phyloP scores from a whole-genome alignment of 2,113 vertebrate species.

The Hippoglossus stenolepis region DNA sequence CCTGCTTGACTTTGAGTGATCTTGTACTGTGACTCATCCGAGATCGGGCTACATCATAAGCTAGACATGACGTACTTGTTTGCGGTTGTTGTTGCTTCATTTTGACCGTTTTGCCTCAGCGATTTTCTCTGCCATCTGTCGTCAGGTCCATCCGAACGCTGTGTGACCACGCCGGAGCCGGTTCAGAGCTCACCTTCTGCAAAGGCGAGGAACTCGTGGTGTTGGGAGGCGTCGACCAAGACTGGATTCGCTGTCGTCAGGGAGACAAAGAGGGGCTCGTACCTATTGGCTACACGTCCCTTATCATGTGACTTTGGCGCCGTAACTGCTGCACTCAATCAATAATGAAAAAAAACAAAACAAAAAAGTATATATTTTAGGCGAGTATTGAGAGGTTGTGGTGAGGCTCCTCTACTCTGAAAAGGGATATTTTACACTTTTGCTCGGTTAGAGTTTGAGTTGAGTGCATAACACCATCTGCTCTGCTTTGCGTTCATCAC shows the following conservation, averaged over 20 bases:
- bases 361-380: slow-evolving; percentile 61
- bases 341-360: slow-evolving; percentile 38
- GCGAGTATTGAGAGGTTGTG: slow-evolving; percentile 58
- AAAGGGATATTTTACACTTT: slow-evolving; percentile 67
- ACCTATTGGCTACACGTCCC: slow-evolving; percentile 93
- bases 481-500: slow-evolving; percentile 50
- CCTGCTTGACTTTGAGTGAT: slow-evolving; percentile 2
- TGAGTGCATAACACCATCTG: slow-evolving; percentile 68
- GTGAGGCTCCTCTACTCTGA: slow-evolving; percentile 61
- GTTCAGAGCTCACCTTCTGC: slow-evolving; percentile 86
- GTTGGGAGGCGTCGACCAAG: slow-evolving; percentile 89
- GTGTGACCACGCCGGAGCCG: slow-evolving; percentile 87
- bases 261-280: slow-evolving; percentile 88
- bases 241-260: slow-evolving; percentile 93
- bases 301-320: slow-evolving; percentile 86
- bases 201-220: slow-evolving; percentile 91
- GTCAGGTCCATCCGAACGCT: slow-evolving; percentile 90
- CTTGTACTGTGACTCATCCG: slow-evolving; percentile 48
- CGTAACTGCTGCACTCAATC: slow-evolving; percentile 59
- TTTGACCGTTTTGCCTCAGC: background rate
- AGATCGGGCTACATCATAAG: background rate
- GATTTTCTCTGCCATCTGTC: slow-evolving; percentile 12
- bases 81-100: background rate
- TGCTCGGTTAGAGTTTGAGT: slow-evolving; percentile 50
- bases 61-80: background rate